A percentile compares a stretch with the other conserved stretches of the same genome.
phyloP scores from a whole-genome alignment of 1,140 invertebrate genomes.

The Papilio helenus region DNA sequence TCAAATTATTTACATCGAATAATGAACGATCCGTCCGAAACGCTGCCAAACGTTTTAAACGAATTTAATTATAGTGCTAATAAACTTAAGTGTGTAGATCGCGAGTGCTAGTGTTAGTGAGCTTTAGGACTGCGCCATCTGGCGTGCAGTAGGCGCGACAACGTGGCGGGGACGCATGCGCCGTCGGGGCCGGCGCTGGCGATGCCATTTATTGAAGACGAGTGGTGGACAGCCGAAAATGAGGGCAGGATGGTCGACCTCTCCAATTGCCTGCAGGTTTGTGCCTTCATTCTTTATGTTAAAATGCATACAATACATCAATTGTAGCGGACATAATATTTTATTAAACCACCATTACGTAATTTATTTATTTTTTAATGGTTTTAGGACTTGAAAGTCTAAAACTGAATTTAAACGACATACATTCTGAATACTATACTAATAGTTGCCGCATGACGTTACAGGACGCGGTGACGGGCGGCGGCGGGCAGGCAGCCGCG shows the following conservation, averaged over 20 bases:
- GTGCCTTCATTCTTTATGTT: background rate
- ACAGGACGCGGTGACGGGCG: slow-evolving; percentile 78
- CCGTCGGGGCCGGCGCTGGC: slow-evolving; percentile 86
- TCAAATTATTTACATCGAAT: slow-evolving; percentile 71
- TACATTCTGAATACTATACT: background rate
- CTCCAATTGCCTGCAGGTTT: slow-evolving; percentile 92
- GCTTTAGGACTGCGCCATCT: slow-evolving; percentile 67
- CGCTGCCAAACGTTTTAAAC: slow-evolving; percentile 76
- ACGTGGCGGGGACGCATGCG: slow-evolving; percentile 85
- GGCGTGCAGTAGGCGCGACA: slow-evolving; percentile 66
- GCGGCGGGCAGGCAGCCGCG: slow-evolving; percentile 68
- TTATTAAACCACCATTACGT: background rate
- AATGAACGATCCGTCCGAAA: slow-evolving; percentile 78
- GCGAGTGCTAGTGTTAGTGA: slow-evolving; percentile 63
- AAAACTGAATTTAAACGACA: background rate
- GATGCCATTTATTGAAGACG: slow-evolving; percentile 98
- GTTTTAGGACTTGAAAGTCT: background rate
- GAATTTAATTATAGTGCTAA: slow-evolving; percentile 74
- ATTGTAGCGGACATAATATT: background rate
- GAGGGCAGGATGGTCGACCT: slow-evolving; percentile 96
- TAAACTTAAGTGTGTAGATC: slow-evolving; percentile 63
- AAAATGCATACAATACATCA: background rate
- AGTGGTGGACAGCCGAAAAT: slow-evolving; percentile 95
- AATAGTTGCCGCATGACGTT: slow-evolving; percentile 41
- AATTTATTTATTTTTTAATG: background rate